phyloP scores from a whole-genome alignment of 2,113 vertebrate genomes.

The Cranoglanis bouderius region DNA sequence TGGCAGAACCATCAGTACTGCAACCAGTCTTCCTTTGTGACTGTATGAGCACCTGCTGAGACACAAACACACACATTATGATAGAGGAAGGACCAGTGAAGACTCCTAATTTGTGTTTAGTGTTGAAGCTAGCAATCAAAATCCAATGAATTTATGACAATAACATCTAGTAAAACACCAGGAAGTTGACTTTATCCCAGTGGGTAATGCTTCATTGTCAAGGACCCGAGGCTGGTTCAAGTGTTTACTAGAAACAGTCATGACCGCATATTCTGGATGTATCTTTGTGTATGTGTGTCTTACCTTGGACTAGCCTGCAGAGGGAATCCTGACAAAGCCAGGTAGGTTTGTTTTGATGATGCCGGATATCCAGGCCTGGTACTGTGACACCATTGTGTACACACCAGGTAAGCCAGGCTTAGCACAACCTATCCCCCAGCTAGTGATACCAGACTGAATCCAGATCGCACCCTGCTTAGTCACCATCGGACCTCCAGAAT shows the following conservation, averaged over 20 bases:
- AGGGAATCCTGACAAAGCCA: constrained; percentile 24
- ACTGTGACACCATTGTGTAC: constrained; percentile 37
- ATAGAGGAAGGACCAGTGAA: not conserved
- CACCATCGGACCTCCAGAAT: no score
- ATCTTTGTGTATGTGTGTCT: not conserved
- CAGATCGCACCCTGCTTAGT: constrained; percentile 11
- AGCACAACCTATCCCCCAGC: constrained; percentile 45
- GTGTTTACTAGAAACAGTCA: not conserved
- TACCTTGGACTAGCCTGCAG: not conserved
- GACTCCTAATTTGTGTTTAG: not conserved
- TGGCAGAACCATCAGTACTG: not conserved
- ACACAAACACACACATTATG: not conserved
- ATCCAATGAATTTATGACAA: no score
- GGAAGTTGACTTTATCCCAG: not conserved
- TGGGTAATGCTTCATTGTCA: not conserved
- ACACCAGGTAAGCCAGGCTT: constrained; percentile 28
- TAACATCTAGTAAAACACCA: no score
- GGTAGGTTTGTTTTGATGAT: constrained; percentile 12
- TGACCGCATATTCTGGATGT: not conserved
- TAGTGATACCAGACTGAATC: constrained; percentile 48
- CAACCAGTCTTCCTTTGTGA: not conserved
- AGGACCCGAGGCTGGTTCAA: not conserved
- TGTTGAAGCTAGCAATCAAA: not conserved
- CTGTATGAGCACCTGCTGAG: not conserved
- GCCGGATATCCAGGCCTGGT: constrained; percentile 29